Conservation (phyloP, 2,797 vertebrate genomes). For the Hozukius guyotensis region DNA sequence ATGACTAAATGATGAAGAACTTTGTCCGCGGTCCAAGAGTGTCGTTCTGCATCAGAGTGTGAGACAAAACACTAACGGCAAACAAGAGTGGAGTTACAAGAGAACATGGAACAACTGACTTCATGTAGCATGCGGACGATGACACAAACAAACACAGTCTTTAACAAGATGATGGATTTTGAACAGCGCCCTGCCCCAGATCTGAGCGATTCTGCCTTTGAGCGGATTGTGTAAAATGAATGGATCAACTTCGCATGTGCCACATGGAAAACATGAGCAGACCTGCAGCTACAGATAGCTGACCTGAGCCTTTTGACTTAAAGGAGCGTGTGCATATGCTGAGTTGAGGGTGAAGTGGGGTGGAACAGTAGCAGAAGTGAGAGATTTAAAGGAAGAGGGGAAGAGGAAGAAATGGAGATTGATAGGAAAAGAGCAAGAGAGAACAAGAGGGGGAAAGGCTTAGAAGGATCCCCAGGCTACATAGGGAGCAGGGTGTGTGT, state of each 20-base stretch:
- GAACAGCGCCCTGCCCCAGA: not conserved
- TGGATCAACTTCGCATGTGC: conserved; percentile 31
- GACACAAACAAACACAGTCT: conserved; percentile 8
- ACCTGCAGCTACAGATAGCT: conserved; percentile 48
- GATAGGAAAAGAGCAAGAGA: conserved; percentile 34
- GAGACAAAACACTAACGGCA: conserved; percentile 8
- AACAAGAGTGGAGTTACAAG: conserved; percentile 5
- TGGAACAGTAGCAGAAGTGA: conserved; percentile 5
- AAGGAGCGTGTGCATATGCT: conserved; percentile 7
- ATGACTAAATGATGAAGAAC: conserved; percentile 63
- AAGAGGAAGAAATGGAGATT: conserved; percentile 8
- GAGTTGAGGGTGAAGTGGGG: not conserved
- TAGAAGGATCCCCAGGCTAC: conserved; percentile 82
- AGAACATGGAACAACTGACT: conserved; percentile 44
- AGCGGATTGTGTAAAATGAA: conserved; percentile 38
- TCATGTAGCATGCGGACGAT: conserved; percentile 25
- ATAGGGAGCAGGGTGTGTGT: conserved; percentile 75
- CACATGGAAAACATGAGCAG: conserved; percentile 47
- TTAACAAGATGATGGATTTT: not conserved
- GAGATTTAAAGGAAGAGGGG: conserved; percentile 19
- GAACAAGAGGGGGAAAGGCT: conserved; percentile 54
- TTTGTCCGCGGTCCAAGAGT: conserved; percentile 44
- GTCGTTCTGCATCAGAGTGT: conserved; percentile 26
- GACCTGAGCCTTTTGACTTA: conserved; percentile 30
- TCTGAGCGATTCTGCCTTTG: conserved; percentile 25